These are phyloP conservation scores for Yponomeuta sedellus DNA, from an alignment of 2,888 invertebrate species.

Conservation along the genomic window DNA sequence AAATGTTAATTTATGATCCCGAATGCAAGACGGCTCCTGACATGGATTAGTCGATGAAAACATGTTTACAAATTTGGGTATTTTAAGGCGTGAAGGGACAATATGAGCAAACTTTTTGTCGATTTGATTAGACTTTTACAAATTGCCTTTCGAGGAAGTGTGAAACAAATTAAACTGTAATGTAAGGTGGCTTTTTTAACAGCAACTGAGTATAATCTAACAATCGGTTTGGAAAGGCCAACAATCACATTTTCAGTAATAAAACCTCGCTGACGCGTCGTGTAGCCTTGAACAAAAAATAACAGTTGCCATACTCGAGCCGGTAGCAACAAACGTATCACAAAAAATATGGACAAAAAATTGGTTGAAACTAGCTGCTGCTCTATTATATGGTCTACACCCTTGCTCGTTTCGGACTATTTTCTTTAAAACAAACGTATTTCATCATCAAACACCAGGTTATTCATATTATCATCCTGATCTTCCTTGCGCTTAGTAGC, in stretches of 20 bases:
- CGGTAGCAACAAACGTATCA: slow-evolving; percentile 40
- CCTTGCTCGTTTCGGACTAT: background rate
- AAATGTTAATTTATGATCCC: slow-evolving; percentile 49
- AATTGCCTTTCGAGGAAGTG: slow-evolving; percentile 20
- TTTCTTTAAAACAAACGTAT: background rate
- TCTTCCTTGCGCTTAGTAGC: background rate
- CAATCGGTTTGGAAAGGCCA: slow-evolving; percentile 46
- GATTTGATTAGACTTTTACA: background rate
- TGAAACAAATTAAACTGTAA: slow-evolving; percentile 48
- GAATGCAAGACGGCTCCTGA: slow-evolving; percentile 4
- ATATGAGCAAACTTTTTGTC: background rate
- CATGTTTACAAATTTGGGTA: slow-evolving; percentile 4
- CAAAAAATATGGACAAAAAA: slow-evolving; percentile 64
- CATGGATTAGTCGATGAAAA: slow-evolving; percentile 7
- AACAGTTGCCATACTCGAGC: slow-evolving; percentile 49
- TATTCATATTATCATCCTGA: background rate
- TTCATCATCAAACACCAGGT: background rate
- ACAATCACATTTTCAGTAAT: slow-evolving; percentile 45
- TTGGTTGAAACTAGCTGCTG: slow-evolving; percentile 22
- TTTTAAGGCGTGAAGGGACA: background rate
- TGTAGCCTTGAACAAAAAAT: slow-evolving; percentile 60
- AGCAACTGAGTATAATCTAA: slow-evolving; percentile 37
- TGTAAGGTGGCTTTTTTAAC: slow-evolving; percentile 43
- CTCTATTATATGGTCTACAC: background rate
- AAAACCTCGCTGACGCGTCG: slow-evolving; percentile 41